Conservation (phyloP, 2,888 invertebrate genomes). For the Hirtodrosophila cameraria region DNA sequence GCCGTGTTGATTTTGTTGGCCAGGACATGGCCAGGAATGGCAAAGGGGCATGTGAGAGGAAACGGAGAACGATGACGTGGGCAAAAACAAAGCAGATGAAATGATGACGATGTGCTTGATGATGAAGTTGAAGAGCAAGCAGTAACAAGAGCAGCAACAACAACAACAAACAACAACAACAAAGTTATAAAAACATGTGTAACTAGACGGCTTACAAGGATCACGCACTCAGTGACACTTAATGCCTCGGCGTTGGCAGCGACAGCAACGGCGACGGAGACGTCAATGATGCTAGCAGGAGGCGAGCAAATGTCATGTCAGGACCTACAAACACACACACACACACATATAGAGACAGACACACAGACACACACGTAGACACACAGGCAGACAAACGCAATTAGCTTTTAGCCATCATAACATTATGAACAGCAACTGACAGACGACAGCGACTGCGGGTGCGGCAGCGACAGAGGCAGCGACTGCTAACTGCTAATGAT, state of each 20-base stretch:
- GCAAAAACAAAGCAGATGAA: slow-evolving; percentile 30
- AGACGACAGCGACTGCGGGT: slow-evolving; percentile 38
- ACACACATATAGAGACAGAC: slow-evolving; percentile 2
- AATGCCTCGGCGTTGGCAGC: slow-evolving; percentile 51
- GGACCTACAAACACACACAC: slow-evolving; percentile 12
- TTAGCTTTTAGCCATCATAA: slow-evolving; percentile 79
- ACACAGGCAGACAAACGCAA: slow-evolving; percentile 73
- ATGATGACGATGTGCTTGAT: slow-evolving; percentile 18
- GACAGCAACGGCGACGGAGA: slow-evolving; percentile 13
- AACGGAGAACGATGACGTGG: slow-evolving; percentile 33
- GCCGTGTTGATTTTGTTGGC: slow-evolving; percentile 18
- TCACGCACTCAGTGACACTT: slow-evolving; percentile 77
- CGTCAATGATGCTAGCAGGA: slow-evolving; percentile 29
- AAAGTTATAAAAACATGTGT: slow-evolving; percentile 76
- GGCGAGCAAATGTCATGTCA: slow-evolving; percentile 36
- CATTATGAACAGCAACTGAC: slow-evolving; percentile 75
- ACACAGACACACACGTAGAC: not conserved
- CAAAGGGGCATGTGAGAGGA: not conserved
- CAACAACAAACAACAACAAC: slow-evolving; percentile 14
- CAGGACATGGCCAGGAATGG: not conserved
- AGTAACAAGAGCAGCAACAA: slow-evolving; percentile 3
- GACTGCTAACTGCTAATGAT: slow-evolving; percentile 71
- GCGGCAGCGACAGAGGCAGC: slow-evolving; percentile 12
- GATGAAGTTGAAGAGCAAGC: slow-evolving; percentile 4
- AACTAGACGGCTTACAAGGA: slow-evolving; percentile 77